Conservation (phyloP, 2,888 invertebrate species). For the Agrochola circellaris region DNA sequence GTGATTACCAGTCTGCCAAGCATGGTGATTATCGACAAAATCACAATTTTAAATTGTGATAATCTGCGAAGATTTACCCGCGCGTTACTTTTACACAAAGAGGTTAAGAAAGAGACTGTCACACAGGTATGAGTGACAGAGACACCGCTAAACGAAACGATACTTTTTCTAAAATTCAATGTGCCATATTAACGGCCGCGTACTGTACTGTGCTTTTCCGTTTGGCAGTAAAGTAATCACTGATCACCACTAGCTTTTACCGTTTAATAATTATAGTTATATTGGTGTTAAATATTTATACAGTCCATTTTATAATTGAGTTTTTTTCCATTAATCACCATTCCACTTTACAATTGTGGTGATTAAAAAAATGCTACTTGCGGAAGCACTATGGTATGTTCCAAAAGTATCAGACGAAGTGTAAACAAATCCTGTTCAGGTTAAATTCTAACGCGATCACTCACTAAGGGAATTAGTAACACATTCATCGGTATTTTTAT, state of each 20-base stretch:
- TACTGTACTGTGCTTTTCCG: not conserved
- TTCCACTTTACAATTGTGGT: not conserved
- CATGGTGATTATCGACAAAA: not conserved
- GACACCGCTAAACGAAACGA: not conserved
- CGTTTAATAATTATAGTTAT: not conserved
- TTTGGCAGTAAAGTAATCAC: conserved; percentile 16
- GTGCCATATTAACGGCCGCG: not conserved
- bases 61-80: not conserved
- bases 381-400: conserved; percentile 20
- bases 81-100: not conserved
- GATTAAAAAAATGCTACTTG: conserved; percentile 1
- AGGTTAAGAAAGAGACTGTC: too few relatives aligned
- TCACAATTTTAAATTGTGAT: not conserved
- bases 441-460: not conserved
- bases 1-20: conserved; percentile 1
- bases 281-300: conserved; percentile 30
- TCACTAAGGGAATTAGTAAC: too few relatives aligned
- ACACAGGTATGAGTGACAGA: not conserved
- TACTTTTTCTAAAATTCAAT: not conserved
- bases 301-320: conserved; percentile 30
- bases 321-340: conserved; percentile 24
- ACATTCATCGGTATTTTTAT: too few relatives aligned
- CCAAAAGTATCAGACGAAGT: not conserved
- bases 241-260: not conserved
- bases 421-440: not conserved